Evolutionary conservation across 64 coral and sea anemone species (phyloP).

Genomic region (Montipora foliosa): DNA sequence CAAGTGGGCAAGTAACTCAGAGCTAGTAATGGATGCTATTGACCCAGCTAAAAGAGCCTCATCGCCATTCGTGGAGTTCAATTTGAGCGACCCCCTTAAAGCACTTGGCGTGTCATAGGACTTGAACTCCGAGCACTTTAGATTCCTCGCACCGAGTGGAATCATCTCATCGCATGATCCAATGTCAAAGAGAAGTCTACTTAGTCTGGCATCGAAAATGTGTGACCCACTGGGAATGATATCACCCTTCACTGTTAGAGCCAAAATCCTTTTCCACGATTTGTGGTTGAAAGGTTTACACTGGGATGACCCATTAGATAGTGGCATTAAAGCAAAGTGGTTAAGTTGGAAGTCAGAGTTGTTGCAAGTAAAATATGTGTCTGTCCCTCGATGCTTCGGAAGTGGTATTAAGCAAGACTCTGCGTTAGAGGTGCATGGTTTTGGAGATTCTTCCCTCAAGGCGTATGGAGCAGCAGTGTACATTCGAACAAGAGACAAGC

Average conservation of each 20-base stretch:
- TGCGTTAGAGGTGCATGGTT: constrained; percentile 43
- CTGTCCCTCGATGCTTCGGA: no score
- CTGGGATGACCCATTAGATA: no score
- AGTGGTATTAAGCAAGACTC: neutral
- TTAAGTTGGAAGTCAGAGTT: neutral
- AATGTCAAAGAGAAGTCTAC: neutral
- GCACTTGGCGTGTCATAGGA: constrained; percentile 47
- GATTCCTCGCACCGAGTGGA: neutral
- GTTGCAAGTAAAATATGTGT: no score
- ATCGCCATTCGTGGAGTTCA: constrained; percentile 6
- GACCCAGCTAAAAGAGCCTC: constrained; percentile 6
- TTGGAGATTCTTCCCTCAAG: no score
- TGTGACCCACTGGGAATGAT: constrained; percentile 30
- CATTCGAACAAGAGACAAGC: constrained; percentile 26
- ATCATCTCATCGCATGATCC: constrained; percentile 2
- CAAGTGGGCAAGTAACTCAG: constrained; percentile 48
- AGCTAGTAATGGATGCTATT: constrained; percentile 15
- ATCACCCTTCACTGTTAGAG: constrained; percentile 27
- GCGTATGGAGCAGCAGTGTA: no score
- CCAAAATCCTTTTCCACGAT: neutral
- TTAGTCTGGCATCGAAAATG: constrained; percentile 15
- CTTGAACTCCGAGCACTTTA: neutral
- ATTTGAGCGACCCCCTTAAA: constrained; percentile 31
- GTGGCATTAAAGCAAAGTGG: no score
- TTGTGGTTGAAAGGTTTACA: no score